Conservation (phyloP, 2,113 vertebrate genomes). For the Crotalus horridus region DNA sequence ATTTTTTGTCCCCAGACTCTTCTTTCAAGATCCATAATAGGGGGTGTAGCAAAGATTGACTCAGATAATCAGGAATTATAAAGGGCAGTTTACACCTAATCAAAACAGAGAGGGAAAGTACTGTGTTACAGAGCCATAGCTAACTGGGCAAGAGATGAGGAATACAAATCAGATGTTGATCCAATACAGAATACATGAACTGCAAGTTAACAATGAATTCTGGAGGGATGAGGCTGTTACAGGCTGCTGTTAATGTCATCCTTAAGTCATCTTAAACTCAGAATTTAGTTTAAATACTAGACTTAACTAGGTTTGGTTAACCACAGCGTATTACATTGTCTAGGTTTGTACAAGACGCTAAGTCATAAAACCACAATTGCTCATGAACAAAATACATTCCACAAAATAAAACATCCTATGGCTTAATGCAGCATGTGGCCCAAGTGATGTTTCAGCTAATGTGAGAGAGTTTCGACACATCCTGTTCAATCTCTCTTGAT, state of each 20-base stretch:
- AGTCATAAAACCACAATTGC: background rate
- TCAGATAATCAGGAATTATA: background rate
- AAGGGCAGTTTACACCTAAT: background rate
- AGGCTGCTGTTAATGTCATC: background rate
- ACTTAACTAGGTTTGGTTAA: background rate
- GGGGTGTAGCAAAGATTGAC: background rate
- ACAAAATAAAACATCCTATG: background rate
- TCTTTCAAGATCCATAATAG: background rate
- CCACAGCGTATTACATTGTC: background rate
- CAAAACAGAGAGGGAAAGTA: background rate
- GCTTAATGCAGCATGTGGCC: background rate
- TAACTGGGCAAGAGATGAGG: background rate
- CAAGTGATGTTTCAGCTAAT: background rate
- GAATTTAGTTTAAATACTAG: background rate
- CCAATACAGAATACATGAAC: background rate
- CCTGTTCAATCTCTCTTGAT: background rate
- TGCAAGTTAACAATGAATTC: background rate
- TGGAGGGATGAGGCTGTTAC: too few relatives aligned
- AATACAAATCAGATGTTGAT: background rate
- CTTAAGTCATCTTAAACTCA: background rate
- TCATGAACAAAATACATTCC: background rate
- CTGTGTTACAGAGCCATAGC: background rate
- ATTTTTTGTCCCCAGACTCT: background rate
- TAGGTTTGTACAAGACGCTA: background rate
- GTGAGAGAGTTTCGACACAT: background rate